Evolutionary conservation across 2,888 invertebrate genomes (phyloP).

Genomic region (Pseudanteris insignis): DNA sequence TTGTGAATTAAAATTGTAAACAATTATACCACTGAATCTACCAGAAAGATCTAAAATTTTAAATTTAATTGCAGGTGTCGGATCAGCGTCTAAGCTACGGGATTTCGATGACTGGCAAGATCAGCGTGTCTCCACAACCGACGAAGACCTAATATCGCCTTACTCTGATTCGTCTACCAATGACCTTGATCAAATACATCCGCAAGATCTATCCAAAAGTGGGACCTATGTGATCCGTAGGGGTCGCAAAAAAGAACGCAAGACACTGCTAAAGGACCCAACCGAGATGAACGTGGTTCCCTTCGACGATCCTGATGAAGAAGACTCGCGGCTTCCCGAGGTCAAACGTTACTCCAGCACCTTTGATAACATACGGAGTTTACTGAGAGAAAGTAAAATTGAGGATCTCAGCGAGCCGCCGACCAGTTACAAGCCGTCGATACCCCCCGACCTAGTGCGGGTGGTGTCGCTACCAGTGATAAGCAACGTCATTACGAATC

Average conservation of each 20-base stretch:
- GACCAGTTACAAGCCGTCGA: constrained; percentile 64
- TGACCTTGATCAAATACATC: constrained; percentile 61
- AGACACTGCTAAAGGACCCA: constrained; percentile 72
- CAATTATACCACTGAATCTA: too few species aligned
- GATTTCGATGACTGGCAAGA: constrained; percentile 82
- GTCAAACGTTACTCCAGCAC: constrained; percentile 79
- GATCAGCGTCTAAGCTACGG: constrained; percentile 76
- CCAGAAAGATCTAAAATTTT: too few species aligned
- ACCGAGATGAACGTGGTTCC: constrained; percentile 68
- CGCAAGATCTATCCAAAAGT: constrained; percentile 69
- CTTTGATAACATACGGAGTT: constrained; percentile 79
- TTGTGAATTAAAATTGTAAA: too few species aligned
- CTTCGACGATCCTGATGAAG: constrained; percentile 68
- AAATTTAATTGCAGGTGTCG: too few species aligned
- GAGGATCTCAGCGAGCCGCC: constrained; percentile 62
- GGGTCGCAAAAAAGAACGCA: constrained; percentile 74
- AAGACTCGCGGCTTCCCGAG: constrained; percentile 70
- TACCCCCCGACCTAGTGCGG: constrained; percentile 73
- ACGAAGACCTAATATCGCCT: constrained; percentile 76
- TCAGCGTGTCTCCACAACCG: constrained; percentile 74
- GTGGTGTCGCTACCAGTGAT: constrained; percentile 76
- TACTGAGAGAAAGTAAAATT: constrained; percentile 75
- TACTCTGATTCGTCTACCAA: constrained; percentile 72
- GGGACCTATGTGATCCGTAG: constrained; percentile 86
- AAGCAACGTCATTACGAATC: constrained; percentile 68